A percentile compares a stretch with the other conserved stretches of the same genome.
These are phyloP conservation scores for Antheraea mylitta DNA, from an alignment of 1,140 invertebrate species.

Conservation along the genomic window DNA sequence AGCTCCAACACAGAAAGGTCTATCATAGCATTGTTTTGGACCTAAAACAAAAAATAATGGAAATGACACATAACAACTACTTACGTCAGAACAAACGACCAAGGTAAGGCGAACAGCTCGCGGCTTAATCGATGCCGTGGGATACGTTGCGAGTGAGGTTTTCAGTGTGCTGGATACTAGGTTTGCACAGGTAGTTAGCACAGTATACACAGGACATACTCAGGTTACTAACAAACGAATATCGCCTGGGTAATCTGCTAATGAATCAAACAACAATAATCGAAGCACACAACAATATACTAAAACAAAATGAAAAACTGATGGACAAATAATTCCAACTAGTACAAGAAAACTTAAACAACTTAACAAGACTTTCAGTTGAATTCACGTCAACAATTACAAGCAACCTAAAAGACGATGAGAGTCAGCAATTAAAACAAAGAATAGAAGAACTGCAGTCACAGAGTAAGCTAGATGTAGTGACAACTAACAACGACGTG, in stretches of 20 bases:
- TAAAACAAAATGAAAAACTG: conserved; percentile 13
- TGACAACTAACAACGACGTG: too few relatives aligned
- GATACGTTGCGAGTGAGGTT: background rate
- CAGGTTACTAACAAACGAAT: conserved; percentile 8
- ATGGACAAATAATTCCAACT: too few relatives aligned
- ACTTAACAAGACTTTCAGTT: background rate
- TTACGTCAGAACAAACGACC: conserved; percentile 8
- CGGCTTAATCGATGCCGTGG: background rate
- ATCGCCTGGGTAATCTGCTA: background rate
- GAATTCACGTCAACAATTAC: background rate
- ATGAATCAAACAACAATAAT: conserved; percentile 16
- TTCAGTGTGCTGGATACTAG: background rate
- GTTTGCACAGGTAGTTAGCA: background rate
- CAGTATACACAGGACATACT: conserved; percentile 9
- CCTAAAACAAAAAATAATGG: conserved; percentile 8
- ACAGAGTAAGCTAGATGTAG: too few relatives aligned
- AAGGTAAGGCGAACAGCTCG: background rate
- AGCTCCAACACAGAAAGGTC: too few relatives aligned
- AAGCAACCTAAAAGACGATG: too few relatives aligned
- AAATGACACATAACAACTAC: conserved; percentile 12
- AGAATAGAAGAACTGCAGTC: too few relatives aligned
- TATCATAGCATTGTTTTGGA: too few relatives aligned
- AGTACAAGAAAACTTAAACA: conserved; percentile 10
- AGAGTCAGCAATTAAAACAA: too few relatives aligned
- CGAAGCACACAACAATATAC: conserved; percentile 16